These are phyloP conservation scores for Calephelis virginiensis DNA, from an alignment of 1,140 invertebrate species.

Conservation along the genomic window DNA sequence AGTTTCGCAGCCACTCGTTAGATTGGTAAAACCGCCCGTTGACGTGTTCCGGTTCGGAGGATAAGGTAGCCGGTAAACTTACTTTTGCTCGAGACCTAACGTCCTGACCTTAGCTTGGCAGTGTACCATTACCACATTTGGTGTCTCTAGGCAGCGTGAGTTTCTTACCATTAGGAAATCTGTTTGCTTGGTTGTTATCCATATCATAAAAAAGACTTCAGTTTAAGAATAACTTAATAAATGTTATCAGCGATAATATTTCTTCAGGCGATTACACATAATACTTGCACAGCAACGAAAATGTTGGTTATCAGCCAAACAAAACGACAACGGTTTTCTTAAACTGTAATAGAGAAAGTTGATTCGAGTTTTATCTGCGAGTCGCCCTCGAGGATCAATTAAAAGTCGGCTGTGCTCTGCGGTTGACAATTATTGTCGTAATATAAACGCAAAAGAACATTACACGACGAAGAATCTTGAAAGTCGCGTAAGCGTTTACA, in stretches of 20 bases:
- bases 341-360: constrained; percentile 78
- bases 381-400: constrained; percentile 75
- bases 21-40: too few species aligned
- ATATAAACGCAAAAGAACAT: constrained; percentile 54
- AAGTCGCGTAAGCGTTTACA: constrained; percentile 35
- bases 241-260: constrained; percentile 17
- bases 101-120: too few species aligned
- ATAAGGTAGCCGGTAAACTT: too few species aligned
- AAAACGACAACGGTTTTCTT: constrained; percentile 67
- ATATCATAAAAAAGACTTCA: too few species aligned
- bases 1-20: too few species aligned
- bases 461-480: constrained; percentile 34
- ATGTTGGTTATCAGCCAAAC: constrained; percentile 66
- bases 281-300: constrained; percentile 47
- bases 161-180: too few species aligned
- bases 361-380: constrained; percentile 69
- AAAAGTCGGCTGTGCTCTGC: constrained; percentile 66
- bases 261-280: constrained; percentile 42
- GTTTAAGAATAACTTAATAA: background rate
- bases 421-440: constrained; percentile 67
- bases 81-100: too few species aligned
- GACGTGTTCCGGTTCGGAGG: too few species aligned
- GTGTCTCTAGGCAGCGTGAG: too few species aligned
- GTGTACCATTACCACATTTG: too few species aligned
- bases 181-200: too few species aligned